phyloP scores from a whole-genome alignment of 2,888 invertebrate genomes.

The Calameuta idolon region DNA sequence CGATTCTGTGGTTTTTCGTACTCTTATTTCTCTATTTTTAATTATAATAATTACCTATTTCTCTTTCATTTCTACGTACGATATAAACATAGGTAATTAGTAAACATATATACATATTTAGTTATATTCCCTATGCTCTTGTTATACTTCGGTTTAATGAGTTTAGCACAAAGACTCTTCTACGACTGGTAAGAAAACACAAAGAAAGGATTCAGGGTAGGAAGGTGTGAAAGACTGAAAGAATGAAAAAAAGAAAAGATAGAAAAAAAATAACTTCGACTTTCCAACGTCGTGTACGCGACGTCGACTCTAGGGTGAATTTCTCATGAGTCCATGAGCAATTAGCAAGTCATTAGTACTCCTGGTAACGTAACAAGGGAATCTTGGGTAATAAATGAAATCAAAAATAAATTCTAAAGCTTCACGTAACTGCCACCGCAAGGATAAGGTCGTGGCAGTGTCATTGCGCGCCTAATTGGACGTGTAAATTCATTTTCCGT shows the following conservation, averaged over 20 bases:
- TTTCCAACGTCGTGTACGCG: neutral
- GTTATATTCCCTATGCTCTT: neutral
- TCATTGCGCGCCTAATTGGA: neutral
- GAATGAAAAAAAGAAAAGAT: neutral
- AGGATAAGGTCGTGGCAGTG: neutral
- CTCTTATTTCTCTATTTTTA: slow-evolving; percentile 11
- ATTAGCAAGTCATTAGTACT: slow-evolving; percentile 6
- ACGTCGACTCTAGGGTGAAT: neutral
- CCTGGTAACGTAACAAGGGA: neutral
- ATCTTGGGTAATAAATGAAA: neutral
- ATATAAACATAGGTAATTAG: neutral
- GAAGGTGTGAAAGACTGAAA: neutral
- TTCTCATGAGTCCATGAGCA: neutral
- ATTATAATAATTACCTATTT: slow-evolving; percentile 7
- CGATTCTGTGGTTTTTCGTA: slow-evolving; percentile 6
- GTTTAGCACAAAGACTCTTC: neutral
- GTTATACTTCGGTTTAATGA: neutral
- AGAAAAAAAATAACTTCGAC: neutral
- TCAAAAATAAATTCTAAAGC: neutral
- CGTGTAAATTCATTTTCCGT: slow-evolving; percentile 1
- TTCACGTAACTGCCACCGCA: neutral
- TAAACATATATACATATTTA: neutral
- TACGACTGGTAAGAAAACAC: neutral
- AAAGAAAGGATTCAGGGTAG: neutral
- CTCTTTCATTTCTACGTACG: neutral